These are phyloP conservation scores for Oncorhynchus nerka DNA, from an alignment of 2,113 vertebrate genomes.

Conservation along the genomic window DNA sequence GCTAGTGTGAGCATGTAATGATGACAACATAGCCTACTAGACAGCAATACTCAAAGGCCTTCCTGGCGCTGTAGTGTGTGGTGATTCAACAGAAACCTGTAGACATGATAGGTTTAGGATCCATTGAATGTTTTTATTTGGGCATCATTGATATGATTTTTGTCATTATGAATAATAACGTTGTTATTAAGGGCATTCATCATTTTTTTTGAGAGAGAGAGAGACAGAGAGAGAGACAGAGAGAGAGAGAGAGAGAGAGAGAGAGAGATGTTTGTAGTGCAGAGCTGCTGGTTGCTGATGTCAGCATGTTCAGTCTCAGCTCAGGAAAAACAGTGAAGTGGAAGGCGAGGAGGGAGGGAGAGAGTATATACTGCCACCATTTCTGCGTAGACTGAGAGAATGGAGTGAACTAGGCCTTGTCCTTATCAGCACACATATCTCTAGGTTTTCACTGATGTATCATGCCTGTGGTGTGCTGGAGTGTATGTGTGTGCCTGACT, in stretches of 20 bases:
- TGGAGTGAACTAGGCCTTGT: not conserved
- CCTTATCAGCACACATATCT: not conserved
- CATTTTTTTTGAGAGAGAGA: not conserved
- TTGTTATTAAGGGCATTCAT: not conserved
- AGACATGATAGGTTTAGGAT: not conserved
- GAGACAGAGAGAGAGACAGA: not conserved
- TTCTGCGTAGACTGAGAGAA: not conserved
- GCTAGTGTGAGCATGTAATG: too few species aligned
- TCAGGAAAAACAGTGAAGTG: constrained; percentile 27
- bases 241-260: not conserved
- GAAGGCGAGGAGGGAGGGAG: constrained; percentile 25
- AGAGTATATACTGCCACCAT: not conserved
- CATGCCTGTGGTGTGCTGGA: not conserved
- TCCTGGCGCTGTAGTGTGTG: constrained; percentile 13
- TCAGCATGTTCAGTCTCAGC: constrained; percentile 73
- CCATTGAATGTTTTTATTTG: not conserved
- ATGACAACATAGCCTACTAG: too few species aligned
- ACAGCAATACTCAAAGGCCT: not conserved
- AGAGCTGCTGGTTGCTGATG: constrained; percentile 74
- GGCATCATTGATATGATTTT: constrained; percentile 65
- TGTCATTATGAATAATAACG: constrained; percentile 68
- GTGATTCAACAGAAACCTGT: constrained; percentile 25
- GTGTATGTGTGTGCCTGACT: constrained; percentile 4
- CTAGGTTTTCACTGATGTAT: not conserved
- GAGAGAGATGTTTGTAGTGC: constrained; percentile 43